Percentiles rank a stretch among this genome's conserved stretches.
Evolutionary conservation across 2,797 vertebrate genomes (phyloP).

Genomic region (Pseudochaenichthys georgianus): DNA sequence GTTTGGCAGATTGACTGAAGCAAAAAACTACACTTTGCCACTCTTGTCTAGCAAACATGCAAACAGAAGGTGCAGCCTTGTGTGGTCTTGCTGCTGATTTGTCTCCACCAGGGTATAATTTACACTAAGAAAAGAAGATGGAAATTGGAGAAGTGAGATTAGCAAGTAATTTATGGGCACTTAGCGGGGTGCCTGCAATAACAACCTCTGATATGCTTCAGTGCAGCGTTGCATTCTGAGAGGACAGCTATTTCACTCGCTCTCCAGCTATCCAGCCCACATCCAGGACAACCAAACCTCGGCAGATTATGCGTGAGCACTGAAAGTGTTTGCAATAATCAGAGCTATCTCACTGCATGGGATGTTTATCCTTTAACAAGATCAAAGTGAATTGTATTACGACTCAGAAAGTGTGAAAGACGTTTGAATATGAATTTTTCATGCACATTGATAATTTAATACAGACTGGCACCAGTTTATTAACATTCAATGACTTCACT

Average conservation of each 20-base stretch:
- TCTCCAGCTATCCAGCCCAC: slow-evolving; percentile 49
- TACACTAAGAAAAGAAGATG: slow-evolving; percentile 66
- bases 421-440: slow-evolving; percentile 84
- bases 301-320: slow-evolving; percentile 72
- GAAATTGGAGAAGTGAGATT: slow-evolving; percentile 77
- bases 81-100: slow-evolving; percentile 73
- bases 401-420: slow-evolving; percentile 83
- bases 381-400: slow-evolving; percentile 84
- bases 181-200: slow-evolving; percentile 71
- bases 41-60: slow-evolving; percentile 66
- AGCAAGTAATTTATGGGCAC: slow-evolving; percentile 78
- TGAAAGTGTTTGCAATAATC: slow-evolving; percentile 73
- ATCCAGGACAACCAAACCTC: slow-evolving; percentile 59
- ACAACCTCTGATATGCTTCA: slow-evolving; percentile 65
- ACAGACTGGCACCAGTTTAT: slow-evolving; percentile 83
- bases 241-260: slow-evolving; percentile 60
- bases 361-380: slow-evolving; percentile 83
- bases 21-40: slow-evolving; percentile 67
- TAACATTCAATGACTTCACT: slow-evolving; percentile 81
- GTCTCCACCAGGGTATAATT: slow-evolving; percentile 76
- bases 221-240: slow-evolving; percentile 53
- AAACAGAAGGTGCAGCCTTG: slow-evolving; percentile 70
- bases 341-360: slow-evolving; percentile 77
- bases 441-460: slow-evolving; percentile 88
- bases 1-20: slow-evolving; percentile 73